A percentile compares a stretch with the other conserved stretches of the same genome.
phyloP scores from a whole-genome alignment of 2,797 vertebrate genomes.

The Enteromius viviparus region DNA sequence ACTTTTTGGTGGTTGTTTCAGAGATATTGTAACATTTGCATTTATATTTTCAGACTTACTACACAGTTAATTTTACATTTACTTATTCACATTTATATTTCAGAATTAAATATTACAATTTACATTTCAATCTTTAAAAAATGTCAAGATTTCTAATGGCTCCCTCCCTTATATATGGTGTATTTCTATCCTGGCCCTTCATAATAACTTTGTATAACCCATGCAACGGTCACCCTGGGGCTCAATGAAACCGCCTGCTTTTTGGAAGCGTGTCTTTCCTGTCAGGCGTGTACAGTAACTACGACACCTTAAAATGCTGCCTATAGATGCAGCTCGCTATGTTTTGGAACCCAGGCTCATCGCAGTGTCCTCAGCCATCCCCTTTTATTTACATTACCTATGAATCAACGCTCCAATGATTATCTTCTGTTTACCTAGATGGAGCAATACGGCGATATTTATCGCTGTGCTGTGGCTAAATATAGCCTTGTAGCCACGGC shows the following conservation, averaged over 20 bases:
- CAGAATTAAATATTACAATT: not conserved
- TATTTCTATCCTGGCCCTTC: not conserved
- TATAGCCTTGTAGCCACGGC: slow-evolving; percentile 65
- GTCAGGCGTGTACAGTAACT: not conserved
- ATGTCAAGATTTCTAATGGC: not conserved
- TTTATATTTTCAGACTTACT: not conserved
- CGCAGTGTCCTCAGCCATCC: slow-evolving; percentile 78
- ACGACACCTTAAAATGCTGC: not conserved
- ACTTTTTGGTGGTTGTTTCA: too few relatives aligned
- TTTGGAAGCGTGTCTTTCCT: not conserved
- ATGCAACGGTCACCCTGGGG: not conserved
- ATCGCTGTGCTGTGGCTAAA: slow-evolving; percentile 91
- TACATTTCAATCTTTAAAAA: not conserved
- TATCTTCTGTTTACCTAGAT: slow-evolving; percentile 94
- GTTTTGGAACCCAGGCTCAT: slow-evolving; percentile 56
- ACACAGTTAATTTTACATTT: not conserved
- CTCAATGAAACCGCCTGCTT: not conserved
- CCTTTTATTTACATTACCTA: slow-evolving; percentile 87
- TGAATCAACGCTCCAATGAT: slow-evolving; percentile 89
- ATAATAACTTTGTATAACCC: not conserved
- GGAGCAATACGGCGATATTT: slow-evolving; percentile 93
- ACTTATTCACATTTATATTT: not conserved
- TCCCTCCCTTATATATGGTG: too few relatives aligned
- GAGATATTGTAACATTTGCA: too few relatives aligned
- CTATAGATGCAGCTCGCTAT: not conserved